Evolutionary conservation across 2,113 vertebrate species (phyloP).

Genomic region (Oreochromis spilurus): DNA sequence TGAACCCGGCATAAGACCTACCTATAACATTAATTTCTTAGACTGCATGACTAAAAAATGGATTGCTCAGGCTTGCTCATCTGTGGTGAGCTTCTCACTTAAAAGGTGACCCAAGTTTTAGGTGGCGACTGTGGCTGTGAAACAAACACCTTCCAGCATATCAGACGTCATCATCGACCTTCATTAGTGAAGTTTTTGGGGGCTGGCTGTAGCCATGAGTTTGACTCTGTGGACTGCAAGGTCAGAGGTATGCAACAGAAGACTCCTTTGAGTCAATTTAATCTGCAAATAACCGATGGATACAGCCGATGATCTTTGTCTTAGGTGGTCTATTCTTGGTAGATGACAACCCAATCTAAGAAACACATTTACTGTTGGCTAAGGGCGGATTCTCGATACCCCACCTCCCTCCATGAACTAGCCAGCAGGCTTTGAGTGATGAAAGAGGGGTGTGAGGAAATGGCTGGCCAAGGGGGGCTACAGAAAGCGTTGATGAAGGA

Average conservation of each 20-base stretch:
- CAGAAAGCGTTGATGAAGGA: conserved; percentile 12
- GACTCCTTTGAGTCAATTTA: neutral
- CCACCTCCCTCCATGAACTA: neutral
- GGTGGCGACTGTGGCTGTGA: neutral
- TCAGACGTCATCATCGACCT: neutral
- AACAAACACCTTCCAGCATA: neutral
- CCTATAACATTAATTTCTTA: neutral
- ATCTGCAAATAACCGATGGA: neutral
- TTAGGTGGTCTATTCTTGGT: neutral
- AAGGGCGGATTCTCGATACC: neutral
- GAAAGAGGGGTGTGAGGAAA: conserved; percentile 6
- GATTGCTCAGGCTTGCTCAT: neutral
- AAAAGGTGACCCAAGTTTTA: neutral
- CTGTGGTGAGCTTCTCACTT: neutral
- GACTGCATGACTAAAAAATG: neutral
- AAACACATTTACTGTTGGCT: neutral
- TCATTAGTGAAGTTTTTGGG: neutral
- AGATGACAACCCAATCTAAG: neutral
- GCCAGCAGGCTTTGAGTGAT: neutral
- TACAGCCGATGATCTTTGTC: neutral
- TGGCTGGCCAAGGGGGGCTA: neutral
- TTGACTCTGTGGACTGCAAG: neutral
- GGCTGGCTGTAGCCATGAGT: neutral
- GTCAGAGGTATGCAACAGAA: conserved; percentile 15
- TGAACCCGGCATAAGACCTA: accelerated